Evolutionary conservation across 2,113 vertebrate genomes (phyloP).

Genomic region (Steatornis caripensis): DNA sequence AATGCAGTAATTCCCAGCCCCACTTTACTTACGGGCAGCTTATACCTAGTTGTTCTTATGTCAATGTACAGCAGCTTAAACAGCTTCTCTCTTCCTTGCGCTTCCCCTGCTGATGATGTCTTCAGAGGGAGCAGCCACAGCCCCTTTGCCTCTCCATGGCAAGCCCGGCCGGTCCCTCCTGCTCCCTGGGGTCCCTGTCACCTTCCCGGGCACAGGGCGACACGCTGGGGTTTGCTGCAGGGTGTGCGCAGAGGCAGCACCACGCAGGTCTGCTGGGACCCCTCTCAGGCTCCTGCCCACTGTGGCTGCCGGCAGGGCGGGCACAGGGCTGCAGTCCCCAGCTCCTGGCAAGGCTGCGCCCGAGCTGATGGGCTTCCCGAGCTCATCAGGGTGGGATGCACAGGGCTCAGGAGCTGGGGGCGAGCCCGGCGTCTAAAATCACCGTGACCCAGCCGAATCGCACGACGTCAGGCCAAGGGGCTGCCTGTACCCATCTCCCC

Average conservation of each 20-base stretch:
- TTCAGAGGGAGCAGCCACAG: background rate
- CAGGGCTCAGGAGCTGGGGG: background rate
- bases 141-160: background rate
- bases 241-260: background rate
- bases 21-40: background rate
- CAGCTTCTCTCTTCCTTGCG: background rate
- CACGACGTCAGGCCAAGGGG: background rate
- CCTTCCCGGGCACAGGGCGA: background rate
- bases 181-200: background rate
- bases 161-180: background rate
- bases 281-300: background rate
- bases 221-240: background rate
- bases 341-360: background rate
- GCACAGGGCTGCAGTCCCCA: background rate
- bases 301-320: fast-evolving
- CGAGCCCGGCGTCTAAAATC: background rate
- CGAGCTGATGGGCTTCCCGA: background rate
- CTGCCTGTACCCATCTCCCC: background rate
- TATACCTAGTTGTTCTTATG: background rate
- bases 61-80: background rate
- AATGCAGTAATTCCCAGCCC: background rate
- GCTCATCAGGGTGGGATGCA: background rate
- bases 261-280: background rate
- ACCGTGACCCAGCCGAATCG: fast-evolving
- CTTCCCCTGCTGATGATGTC: background rate